Evolutionary conservation across 2,888 invertebrate species (phyloP).

Genomic region (Volucella zonaria): DNA sequence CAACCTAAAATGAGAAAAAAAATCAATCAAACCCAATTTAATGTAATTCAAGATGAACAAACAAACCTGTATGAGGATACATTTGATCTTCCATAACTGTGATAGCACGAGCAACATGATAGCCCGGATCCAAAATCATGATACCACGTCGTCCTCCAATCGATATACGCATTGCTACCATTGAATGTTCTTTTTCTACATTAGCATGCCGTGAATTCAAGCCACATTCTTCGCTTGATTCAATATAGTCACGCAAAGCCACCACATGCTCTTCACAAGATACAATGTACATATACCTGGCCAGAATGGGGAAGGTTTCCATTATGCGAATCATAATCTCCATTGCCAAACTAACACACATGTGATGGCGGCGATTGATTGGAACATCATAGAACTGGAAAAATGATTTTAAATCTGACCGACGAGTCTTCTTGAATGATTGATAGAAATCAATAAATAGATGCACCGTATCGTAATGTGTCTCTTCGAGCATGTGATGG

Average conservation of each 20-base stretch:
- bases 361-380: conserved; percentile 90
- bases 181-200: conserved; percentile 93
- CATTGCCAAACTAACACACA: conserved; percentile 94
- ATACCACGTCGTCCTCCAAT: conserved; percentile 90
- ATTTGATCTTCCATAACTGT: conserved; percentile 93
- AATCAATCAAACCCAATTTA: background rate
- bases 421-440: conserved; percentile 85
- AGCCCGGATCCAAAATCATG: conserved; percentile 94
- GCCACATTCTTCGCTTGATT: conserved; percentile 84
- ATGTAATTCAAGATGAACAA: background rate
- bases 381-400: conserved; percentile 91
- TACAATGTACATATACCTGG: conserved; percentile 87
- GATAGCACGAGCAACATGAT: conserved; percentile 93
- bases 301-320: conserved; percentile 87
- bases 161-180: conserved; percentile 89
- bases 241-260: conserved; percentile 85
- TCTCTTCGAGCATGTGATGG: conserved; percentile 90
- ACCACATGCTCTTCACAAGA: conserved; percentile 94
- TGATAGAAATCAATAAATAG: conserved; percentile 90
- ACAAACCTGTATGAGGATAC: conserved; percentile 90
- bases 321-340: conserved; percentile 89
- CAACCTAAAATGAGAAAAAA: conserved; percentile 84
- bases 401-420: conserved; percentile 87
- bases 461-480: conserved; percentile 94
- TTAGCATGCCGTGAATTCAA: conserved; percentile 81